Base-by-base conservation (phyloP, 2,113 vertebrate species). In the Phrynocephalus versicolor region DNA sequence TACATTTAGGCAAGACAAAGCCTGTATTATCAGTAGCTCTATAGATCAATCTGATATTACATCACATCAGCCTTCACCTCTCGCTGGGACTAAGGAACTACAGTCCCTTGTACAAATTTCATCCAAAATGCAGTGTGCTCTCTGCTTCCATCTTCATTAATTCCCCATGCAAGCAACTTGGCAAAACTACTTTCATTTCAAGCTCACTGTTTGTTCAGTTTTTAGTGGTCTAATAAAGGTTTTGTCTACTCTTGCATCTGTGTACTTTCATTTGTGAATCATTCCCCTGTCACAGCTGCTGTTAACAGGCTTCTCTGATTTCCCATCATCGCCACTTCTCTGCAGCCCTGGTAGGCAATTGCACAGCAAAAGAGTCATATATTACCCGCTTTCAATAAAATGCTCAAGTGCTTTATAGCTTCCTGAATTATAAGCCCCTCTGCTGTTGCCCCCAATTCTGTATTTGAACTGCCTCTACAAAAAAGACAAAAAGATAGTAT, bases 381-480 rank as follows among this genome's bases (percentile, higher is more conserved):
- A 3, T 37, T 86, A 64, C 15, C 2, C 14, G 1, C 23, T 58
- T 51, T 57, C 30, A 84, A 1, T 45, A 2, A 21, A 41, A 79
- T 71, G 30, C 13, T 85, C 45, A 70, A 80, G 8, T 33, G 57
- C 58, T 88, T 85, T 82, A 86, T 0, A 0, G 62, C 15, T 92
- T 91, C 81, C 85, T 62, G 70, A 85, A 27, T 6, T 65, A 69
- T 90, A 82, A 74, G 6, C 0, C 2, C 5, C 51, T 0, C 3
- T 0, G 27, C 30, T 64, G 12, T 4, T 13, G 30, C 84, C 81
- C 27, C 64, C 8, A 58, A 51, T 84, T 57, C 58, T 67, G 33
- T 74, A 74, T 86, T 64, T 86, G 85, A 65, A 58, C 67, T 79
- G 60, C 60, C 76, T 79, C 82, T 30, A 79, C 35, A 74, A 41